Percentiles rank a stretch among this genome's conserved stretches.
Evolutionary conservation across 1,140 invertebrate genomes (phyloP).

Genomic region (Drosophila ambigua): DNA sequence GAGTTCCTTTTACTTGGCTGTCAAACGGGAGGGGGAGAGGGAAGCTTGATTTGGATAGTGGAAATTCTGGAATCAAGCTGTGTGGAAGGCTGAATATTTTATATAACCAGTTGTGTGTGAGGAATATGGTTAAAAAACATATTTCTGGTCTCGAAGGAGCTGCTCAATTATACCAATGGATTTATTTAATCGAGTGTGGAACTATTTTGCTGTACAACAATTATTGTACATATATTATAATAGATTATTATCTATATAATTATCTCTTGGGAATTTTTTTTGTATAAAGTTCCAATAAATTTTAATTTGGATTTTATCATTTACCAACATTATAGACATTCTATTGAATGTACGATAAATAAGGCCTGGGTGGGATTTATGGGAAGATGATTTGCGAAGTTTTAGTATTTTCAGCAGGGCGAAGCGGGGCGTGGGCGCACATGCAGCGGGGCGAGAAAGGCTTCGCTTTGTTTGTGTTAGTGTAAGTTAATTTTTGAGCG

Average conservation of each 20-base stretch:
- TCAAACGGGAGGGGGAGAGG: background rate
- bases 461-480: conserved; percentile 5
- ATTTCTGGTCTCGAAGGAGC: no score
- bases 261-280: no score
- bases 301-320: no score
- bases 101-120: background rate
- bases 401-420: conserved; percentile 21
- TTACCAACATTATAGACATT: no score
- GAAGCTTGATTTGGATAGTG: background rate
- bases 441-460: conserved; percentile 29
- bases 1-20: background rate
- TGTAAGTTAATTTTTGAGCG: conserved; percentile 27
- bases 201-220: no score
- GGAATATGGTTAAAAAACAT: background rate
- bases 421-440: conserved; percentile 27
- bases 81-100: background rate
- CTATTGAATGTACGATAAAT: background rate
- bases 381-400: conserved; percentile 10
- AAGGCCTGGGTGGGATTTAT: background rate
- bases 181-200: no score
- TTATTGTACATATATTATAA: no score
- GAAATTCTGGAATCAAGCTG: no score
- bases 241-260: no score
- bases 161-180: no score
- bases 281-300: no score